phyloP scores from a whole-genome alignment of 2,888 invertebrate species.

The Nasonovia ribisnigri region DNA sequence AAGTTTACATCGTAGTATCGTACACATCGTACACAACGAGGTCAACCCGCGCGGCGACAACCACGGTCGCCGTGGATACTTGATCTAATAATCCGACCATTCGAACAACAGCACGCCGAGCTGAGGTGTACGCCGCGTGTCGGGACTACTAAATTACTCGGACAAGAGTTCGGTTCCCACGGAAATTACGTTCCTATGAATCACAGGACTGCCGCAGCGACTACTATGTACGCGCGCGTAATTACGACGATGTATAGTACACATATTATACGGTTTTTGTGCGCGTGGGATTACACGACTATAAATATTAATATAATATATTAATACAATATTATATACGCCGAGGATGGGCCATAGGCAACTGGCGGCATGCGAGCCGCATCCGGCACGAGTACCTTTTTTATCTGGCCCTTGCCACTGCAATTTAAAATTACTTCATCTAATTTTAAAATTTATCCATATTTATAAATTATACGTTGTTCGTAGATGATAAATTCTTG shows the following conservation, averaged over 20 bases:
- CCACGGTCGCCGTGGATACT: background rate
- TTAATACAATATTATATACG: background rate
- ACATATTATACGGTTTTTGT: background rate
- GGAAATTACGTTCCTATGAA: slow-evolving; percentile 44
- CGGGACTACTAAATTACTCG: slow-evolving; percentile 60
- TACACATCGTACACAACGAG: background rate
- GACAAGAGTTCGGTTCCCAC: slow-evolving; percentile 52
- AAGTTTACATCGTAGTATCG: background rate
- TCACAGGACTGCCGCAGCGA: background rate
- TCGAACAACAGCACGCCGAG: background rate
- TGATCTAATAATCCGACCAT: slow-evolving; percentile 27
- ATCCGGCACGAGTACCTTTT: too few relatives aligned
- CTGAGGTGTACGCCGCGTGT: slow-evolving; percentile 45
- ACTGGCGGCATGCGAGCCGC: too few relatives aligned
- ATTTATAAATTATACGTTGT: too few relatives aligned
- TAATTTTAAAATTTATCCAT: too few relatives aligned
- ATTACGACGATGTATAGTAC: background rate
- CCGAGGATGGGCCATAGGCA: background rate
- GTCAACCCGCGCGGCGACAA: background rate
- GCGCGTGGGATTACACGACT: background rate
- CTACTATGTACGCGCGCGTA: background rate
- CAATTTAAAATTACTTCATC: too few relatives aligned
- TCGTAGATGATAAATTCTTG: too few relatives aligned
- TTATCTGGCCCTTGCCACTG: too few relatives aligned
- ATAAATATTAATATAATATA: background rate